Base-by-base conservation (phyloP, 2,888 invertebrate genomes). In the Teleiodes luculella region DNA sequence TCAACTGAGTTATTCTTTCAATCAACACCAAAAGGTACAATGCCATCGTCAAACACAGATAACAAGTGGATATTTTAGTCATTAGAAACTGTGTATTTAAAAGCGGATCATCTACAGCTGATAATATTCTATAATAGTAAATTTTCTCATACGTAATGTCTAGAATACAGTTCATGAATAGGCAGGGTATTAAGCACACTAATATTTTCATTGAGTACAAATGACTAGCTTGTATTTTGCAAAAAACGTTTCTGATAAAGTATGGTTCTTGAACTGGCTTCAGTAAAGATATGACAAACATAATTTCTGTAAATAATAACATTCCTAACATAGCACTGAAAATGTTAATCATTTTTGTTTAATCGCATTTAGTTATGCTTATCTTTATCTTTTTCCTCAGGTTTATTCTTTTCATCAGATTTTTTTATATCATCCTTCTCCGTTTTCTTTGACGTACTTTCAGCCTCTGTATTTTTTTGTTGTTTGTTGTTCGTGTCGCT, bases 191-290 rank as follows among this genome's bases (percentile, higher is more conserved):
- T 16, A 70, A 8, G 16, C 20, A 58, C 10, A 6, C 64, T 33
- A 0, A 74, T 7, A 31, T 11, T 59, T 71, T 72, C 0, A 66
- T 58, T 4, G 71, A 64, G 45, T 59, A 53, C 2, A 51, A 11
- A 24, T 51, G 57, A 33, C 60, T 57, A 18, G 68, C 57, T 52
- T 75, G 66, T 5, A 77, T 57, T 37, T 63, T 62, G 51, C 55
- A 70, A 77, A 79, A 84, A 28, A 65, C 53, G 56, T 83, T 70
- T 67, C 84, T 72, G 36, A 81, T 67, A 14, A 54, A 57, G 35
- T 66, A 72, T 0, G 85, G 80, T 53, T 85, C 74, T 55, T 59
- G 65, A 1, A 80, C 35, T 0, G 86, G 85, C 55, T 78, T 85
- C 28, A 86, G 61, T 8, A 86, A 65, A 1, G 67, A 69, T 10